phyloP scores from a whole-genome alignment of 2,888 invertebrate genomes.

The Chloroclystis v-ata region DNA sequence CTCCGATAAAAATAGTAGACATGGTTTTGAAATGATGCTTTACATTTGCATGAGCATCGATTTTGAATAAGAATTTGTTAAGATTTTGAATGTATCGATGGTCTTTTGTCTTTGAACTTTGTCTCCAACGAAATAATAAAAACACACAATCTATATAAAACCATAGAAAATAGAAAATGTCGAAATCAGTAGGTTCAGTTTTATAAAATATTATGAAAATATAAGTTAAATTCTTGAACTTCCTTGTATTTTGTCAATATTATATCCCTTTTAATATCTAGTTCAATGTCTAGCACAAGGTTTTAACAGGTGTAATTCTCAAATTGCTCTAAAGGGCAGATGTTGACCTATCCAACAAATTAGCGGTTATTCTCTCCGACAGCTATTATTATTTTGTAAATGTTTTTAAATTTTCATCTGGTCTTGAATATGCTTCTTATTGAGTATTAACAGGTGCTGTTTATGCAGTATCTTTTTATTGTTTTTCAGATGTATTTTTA shows the following conservation, averaged over 20 bases:
- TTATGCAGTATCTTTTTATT: neutral
- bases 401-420: constrained; percentile 8
- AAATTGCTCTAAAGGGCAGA: constrained; percentile 22
- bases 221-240: no score
- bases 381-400: constrained; percentile 7
- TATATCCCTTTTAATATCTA: neutral
- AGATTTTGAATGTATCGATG: no score
- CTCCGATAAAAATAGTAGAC: neutral
- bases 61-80: no score
- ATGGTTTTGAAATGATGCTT: neutral
- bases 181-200: no score
- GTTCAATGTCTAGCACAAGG: constrained; percentile 9
- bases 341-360: constrained; percentile 22
- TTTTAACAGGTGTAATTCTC: constrained; percentile 22
- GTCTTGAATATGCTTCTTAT: neutral
- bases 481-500: no score
- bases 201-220: no score
- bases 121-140: no score
- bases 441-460: neutral
- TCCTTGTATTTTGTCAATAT: no score
- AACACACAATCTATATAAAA: no score
- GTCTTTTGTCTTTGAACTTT: no score
- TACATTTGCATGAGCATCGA: neutral
- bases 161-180: no score
- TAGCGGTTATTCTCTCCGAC: constrained; percentile 10